Evolutionary conservation across 2,888 invertebrate species (phyloP), one percentile per base, ranked within the genome.

Genomic region (Boloria selene): DNA sequence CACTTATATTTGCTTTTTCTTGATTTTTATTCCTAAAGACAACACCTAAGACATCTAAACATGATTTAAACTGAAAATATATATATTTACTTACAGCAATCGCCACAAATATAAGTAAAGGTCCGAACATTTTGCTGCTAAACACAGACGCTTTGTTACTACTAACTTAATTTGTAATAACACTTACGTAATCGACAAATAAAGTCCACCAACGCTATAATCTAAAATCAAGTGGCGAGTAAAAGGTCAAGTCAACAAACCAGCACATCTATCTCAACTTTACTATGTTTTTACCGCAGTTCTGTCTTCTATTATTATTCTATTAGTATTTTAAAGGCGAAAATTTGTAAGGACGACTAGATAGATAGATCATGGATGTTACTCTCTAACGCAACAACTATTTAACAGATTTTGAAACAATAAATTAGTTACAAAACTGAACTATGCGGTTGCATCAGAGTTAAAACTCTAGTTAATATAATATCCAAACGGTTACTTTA

Each of bases 41-140:
- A 38, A 3, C 10, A 7, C 7, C 31, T 7, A 31, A 2, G 1
- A 31, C 31, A 31, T 31, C 7, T 31, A 31, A 31, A 7, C 31
- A 31, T 31, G 31, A 7, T 38, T 10, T 38, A 10, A 38, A 38
- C 7, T 31, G 31, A 38, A 38, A 7, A 38, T 38, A 38, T 38
- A 10, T 38, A 38, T 7, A 38, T 38, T 1, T 38, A 38, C 31
- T 38, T 38, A 38, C 31, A 38, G 10, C 31, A 38, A 38, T 38
- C 31, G 31, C 31, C 31, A 38, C 31, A 50, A 49, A 45, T 16
- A 67, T n/a, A 47, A 62, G 22, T 7, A 59, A 18, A n/a, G 44
- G 3, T 14, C 17, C 14, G 4, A 53, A 58, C 53, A 53, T 67
- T 4, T 42, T 42, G 17, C 14, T n/a, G 7, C 13, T 4, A 10